Base-by-base conservation (phyloP, 2,888 invertebrate species). In the Blastobasis lacticolella region DNA sequence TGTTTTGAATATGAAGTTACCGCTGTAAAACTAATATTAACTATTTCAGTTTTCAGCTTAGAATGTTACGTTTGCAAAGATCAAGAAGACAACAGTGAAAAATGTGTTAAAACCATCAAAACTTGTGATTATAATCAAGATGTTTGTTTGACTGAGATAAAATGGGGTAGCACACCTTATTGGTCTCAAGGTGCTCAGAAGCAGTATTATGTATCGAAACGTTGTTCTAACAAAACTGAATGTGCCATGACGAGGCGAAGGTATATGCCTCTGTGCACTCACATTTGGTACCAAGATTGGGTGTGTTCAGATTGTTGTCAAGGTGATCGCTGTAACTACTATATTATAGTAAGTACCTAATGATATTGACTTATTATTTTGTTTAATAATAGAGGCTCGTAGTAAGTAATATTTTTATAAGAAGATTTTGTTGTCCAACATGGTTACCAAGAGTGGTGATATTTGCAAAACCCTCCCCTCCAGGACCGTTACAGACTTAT, bases 231-330 rank as follows among this genome's bases (percentile, higher is more conserved):
- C 0, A 94, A 93, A 73, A 91, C 91, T 0, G 91, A 92, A 58
- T 98, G 98, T 75, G 93, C 94, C 37, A 88, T 89, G 54, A 92
- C 91, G 49, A 90, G 94, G 54, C 90, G 90, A 52, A 89, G 89
- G 43, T 92, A 92, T 65, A 95, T 94, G 93, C 91, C 90, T 6
- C 89, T 92, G 54, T 97, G 97, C 69, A 95, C 96, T 1, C 93
- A 96, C 67, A 95, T 97, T 64, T 96, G 96, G 97, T 98, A 97
- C 71, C 94, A 96, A 71, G 98, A 98, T 81, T 98, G 98, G 98
- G 93, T 94, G 59, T 98, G 98, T 81, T 94, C 95, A 0, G 97
- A 98, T 75, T 98, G 98, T 80, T 98, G 98, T 73, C 94, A 94
- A 70, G 98, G 98, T 49, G 98, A 98, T 78, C 91, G 96, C 51